Evolutionary conservation across 2,113 vertebrate species (phyloP).

Genomic region (Apeltes quadracus): DNA sequence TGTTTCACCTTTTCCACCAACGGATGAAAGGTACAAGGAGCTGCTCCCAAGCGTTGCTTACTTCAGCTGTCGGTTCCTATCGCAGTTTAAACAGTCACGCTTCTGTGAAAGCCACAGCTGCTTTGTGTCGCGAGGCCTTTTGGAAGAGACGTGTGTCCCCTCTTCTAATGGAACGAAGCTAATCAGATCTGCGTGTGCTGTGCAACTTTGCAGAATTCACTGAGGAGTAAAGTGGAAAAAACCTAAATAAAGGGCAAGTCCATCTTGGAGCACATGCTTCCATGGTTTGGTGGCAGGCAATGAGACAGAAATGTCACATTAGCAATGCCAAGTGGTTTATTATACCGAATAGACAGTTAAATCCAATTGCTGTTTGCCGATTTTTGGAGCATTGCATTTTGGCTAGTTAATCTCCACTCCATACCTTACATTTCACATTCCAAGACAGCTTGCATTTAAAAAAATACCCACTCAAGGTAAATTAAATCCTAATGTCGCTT

Average conservation of each 20-base stretch:
- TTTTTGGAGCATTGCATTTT: constrained; percentile 17
- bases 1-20: not conserved
- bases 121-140: constrained; percentile 48
- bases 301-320: constrained; percentile 71
- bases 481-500: not conserved
- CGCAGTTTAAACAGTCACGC: constrained; percentile 25
- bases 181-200: constrained; percentile 60
- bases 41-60: not conserved
- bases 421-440: not conserved
- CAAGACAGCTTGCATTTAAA: not conserved
- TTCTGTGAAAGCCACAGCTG: constrained; percentile 18
- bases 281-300: constrained; percentile 49
- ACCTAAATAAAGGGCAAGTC: constrained; percentile 69
- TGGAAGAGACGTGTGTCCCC: constrained; percentile 45
- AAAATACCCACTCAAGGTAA: not conserved
- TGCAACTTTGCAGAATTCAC: constrained; percentile 50
- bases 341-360: constrained; percentile 24
- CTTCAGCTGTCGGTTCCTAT: constrained; percentile 16
- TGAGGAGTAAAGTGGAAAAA: constrained; percentile 55
- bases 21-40: not conserved
- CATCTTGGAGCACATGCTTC: constrained; percentile 64
- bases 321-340: constrained; percentile 46
- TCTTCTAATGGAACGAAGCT: constrained; percentile 61
- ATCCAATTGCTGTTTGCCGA: constrained; percentile 1
- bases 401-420: not conserved